Evolutionary conservation across 2,113 vertebrate species (phyloP).

Genomic region (Scartelaos histophorus): DNA sequence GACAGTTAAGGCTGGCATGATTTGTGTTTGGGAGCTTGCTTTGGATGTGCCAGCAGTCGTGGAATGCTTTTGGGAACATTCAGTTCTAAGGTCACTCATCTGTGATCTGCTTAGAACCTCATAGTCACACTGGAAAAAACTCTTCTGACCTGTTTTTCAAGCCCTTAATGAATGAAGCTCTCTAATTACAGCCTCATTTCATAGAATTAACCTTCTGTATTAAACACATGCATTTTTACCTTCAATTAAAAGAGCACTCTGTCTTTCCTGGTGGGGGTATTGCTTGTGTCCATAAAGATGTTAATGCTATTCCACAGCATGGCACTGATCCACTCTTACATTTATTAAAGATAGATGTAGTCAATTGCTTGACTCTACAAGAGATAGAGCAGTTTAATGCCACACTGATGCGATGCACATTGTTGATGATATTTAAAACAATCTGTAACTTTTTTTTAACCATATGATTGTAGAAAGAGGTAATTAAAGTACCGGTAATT

Average conservation of each 20-base stretch:
- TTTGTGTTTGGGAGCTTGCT: slow-evolving; percentile 1
- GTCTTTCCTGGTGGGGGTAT: neutral
- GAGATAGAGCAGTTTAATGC: too few relatives aligned
- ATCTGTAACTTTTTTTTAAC: too few relatives aligned
- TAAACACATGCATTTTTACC: neutral
- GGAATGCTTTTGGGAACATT: slow-evolving; percentile 40
- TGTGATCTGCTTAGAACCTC: slow-evolving; percentile 7
- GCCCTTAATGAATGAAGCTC: slow-evolving; percentile 44
- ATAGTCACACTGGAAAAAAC: neutral
- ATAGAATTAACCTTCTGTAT: slow-evolving; percentile 5
- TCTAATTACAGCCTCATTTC: neutral
- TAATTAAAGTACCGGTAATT: too few relatives aligned
- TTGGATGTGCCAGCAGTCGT: slow-evolving; percentile 45
- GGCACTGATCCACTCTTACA: too few relatives aligned
- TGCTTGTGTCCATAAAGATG: neutral
- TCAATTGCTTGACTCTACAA: too few relatives aligned
- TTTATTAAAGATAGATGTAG: too few relatives aligned
- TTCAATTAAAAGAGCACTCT: neutral
- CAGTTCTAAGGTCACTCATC: slow-evolving; percentile 36
- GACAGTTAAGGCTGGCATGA: slow-evolving; percentile 45
- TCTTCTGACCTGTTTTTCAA: slow-evolving; percentile 24
- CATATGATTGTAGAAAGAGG: too few relatives aligned
- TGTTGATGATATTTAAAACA: too few relatives aligned
- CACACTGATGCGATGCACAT: too few relatives aligned
- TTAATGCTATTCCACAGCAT: neutral